Evolutionary conservation across 2,797 vertebrate species (phyloP).

Genomic region (Austrolebias charrua): DNA sequence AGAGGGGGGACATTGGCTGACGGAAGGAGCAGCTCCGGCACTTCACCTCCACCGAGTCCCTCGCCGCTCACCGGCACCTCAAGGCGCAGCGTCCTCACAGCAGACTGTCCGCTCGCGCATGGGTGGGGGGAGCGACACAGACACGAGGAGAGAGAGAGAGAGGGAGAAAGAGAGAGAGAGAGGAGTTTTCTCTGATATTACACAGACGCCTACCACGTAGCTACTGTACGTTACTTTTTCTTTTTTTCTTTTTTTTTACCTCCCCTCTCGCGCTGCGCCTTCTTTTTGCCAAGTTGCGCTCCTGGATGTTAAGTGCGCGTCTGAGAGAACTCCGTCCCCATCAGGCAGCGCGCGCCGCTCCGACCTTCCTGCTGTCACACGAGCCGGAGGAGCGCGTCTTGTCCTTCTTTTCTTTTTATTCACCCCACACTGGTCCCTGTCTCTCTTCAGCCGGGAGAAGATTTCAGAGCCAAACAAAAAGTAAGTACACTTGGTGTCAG

Average conservation of each 20-base stretch:
- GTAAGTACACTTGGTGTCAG: slow-evolving; percentile 73
- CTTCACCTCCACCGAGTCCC: slow-evolving; percentile 48
- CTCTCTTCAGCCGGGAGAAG: slow-evolving; percentile 60
- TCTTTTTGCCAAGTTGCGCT: slow-evolving; percentile 75
- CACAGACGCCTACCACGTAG: slow-evolving; percentile 63
- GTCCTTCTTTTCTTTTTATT: slow-evolving; percentile 5
- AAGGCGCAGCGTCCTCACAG: slow-evolving; percentile 46
- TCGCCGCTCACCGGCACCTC: slow-evolving; percentile 61
- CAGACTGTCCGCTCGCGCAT: slow-evolving; percentile 49
- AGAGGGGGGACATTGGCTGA: slow-evolving; percentile 83
- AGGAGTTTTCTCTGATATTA: slow-evolving; percentile 70
- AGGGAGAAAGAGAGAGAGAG: slow-evolving; percentile 50
- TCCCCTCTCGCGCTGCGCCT: slow-evolving; percentile 53
- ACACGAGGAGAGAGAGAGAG: slow-evolving; percentile 21
- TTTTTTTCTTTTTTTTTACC: slow-evolving; percentile 51
- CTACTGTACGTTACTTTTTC: slow-evolving; percentile 70
- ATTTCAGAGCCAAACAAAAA: slow-evolving; percentile 75
- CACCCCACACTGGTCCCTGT: slow-evolving; percentile 37
- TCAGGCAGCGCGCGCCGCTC: slow-evolving; percentile 69
- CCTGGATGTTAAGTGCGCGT: slow-evolving; percentile 85
- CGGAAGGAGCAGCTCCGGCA: slow-evolving; percentile 73
- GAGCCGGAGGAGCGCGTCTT: slow-evolving; percentile 67
- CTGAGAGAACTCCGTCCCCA: slow-evolving; percentile 75
- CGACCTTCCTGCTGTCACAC: slow-evolving; percentile 67
- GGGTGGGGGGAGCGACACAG: slow-evolving; percentile 27